Percentiles rank a stretch among this genome's conserved stretches.
Evolutionary conservation across 1,140 invertebrate genomes (phyloP).

Genomic region (Zaprionus ornatus): DNA sequence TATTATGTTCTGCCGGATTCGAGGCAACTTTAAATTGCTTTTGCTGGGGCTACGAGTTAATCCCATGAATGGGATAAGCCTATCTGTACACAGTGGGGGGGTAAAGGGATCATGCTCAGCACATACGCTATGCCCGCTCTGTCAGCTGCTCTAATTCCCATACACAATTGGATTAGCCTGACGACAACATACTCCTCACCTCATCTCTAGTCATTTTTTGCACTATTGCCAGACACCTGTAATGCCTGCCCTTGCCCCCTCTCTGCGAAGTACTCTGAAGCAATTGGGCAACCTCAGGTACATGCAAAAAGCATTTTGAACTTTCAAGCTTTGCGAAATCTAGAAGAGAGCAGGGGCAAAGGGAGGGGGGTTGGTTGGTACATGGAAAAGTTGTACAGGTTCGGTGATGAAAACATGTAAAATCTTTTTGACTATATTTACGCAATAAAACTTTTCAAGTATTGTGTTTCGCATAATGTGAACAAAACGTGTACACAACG

Average conservation of each 20-base stretch:
- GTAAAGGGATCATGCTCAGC: conserved; percentile 7
- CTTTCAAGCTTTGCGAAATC: conserved; percentile 23
- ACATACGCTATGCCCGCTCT: neutral
- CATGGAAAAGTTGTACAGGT: conserved; percentile 58
- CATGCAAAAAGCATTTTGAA: conserved; percentile 77
- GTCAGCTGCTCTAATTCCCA: neutral
- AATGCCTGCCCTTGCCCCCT: neutral
- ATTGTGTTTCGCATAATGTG: conserved; percentile 27
- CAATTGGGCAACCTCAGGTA: conserved; percentile 59
- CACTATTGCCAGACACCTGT: neutral
- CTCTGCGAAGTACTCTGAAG: conserved; percentile 24
- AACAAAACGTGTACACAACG: conserved; percentile 4
- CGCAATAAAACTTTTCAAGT: conserved; percentile 62
- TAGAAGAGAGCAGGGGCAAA: neutral
- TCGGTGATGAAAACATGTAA: conserved; percentile 49
- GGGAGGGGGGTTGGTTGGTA: conserved; percentile 5
- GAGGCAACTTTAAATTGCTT: conserved; percentile 44
- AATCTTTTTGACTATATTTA: conserved; percentile 50
- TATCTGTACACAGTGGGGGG: conserved; percentile 2
- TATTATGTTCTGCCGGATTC: conserved; percentile 40
- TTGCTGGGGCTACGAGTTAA: conserved; percentile 14
- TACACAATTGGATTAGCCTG: conserved; percentile 1
- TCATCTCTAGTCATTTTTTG: neutral
- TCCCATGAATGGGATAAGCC: conserved; percentile 47
- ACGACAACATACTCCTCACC: neutral